A percentile compares a stretch with the other conserved stretches of the same genome.
Conservation (phyloP, 1,140 invertebrate species). For the Ostrea edulis region DNA sequence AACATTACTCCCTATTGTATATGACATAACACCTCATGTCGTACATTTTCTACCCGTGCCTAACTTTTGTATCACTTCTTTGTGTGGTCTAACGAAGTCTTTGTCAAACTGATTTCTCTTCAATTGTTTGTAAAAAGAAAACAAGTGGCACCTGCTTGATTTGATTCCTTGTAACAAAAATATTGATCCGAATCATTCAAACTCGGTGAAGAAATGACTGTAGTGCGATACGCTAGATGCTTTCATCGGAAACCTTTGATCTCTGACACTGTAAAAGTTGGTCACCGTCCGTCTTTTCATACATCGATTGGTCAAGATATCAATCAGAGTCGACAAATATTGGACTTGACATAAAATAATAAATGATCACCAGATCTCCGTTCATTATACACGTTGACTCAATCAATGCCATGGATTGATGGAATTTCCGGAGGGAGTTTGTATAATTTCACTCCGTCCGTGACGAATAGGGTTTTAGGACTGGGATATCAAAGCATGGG, state of each 20-base stretch:
- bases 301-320: conserved; percentile 14
- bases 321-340: conserved; percentile 10
- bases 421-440: neutral
- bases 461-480: neutral
- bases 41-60: too few relatives aligned
- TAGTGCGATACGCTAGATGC: too few relatives aligned
- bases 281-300: neutral
- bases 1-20: too few relatives aligned
- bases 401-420: conserved; percentile 14
- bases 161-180: too few relatives aligned
- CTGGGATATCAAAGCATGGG: neutral
- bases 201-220: too few relatives aligned
- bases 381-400: conserved; percentile 18
- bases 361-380: neutral
- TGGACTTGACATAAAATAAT: conserved; percentile 23
- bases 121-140: too few relatives aligned
- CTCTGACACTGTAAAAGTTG: neutral
- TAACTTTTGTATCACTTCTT: too few relatives aligned
- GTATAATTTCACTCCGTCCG: neutral
- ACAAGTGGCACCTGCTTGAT: too few relatives aligned
- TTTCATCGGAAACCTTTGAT: neutral
- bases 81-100: too few relatives aligned
- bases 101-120: too few relatives aligned
- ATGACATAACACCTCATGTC: too few relatives aligned
- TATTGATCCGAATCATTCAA: too few relatives aligned